phyloP scores from a whole-genome alignment of 2,888 invertebrate species.

The Notodonta ziczac region DNA sequence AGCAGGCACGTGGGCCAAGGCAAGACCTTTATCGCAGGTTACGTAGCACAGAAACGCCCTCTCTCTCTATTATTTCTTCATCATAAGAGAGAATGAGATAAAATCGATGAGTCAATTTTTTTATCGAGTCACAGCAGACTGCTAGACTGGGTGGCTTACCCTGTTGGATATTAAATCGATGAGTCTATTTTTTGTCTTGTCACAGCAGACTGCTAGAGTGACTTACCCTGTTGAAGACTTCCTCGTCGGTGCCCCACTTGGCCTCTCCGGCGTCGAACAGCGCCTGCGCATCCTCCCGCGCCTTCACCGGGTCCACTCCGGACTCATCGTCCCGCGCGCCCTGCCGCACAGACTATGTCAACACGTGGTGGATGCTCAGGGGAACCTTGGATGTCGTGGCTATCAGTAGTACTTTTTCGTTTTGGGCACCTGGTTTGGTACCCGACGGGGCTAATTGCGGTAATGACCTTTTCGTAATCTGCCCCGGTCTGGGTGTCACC shows the following conservation, averaged over 20 bases:
- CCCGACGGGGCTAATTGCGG: too few species aligned
- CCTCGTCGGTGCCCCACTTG: constrained; percentile 90
- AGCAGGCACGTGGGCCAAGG: too few species aligned
- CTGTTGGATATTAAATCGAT: constrained; percentile 75
- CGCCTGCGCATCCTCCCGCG: constrained; percentile 89
- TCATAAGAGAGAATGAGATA: too few species aligned
- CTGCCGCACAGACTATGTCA: constrained; percentile 57
- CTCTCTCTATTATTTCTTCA: too few species aligned
- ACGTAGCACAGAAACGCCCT: too few species aligned
- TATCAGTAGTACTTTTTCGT: background rate
- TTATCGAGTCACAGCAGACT: background rate
- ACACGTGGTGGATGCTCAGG: constrained; percentile 30
- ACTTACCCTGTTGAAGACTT: constrained; percentile 86
- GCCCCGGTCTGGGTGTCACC: too few species aligned
- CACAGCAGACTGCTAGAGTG: background rate
- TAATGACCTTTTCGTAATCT: too few species aligned
- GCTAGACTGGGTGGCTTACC: constrained; percentile 44
- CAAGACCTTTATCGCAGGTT: too few species aligned
- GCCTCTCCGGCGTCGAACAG: constrained; percentile 89
- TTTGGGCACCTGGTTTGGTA: too few species aligned
- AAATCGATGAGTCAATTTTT: too few species aligned
- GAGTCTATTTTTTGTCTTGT: background rate
- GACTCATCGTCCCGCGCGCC: constrained; percentile 87
- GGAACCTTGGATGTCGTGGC: background rate
- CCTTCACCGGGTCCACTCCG: constrained; percentile 86